These are phyloP conservation scores for Hyles vespertilio DNA, from an alignment of 1,140 invertebrate species.

Conservation along the genomic window DNA sequence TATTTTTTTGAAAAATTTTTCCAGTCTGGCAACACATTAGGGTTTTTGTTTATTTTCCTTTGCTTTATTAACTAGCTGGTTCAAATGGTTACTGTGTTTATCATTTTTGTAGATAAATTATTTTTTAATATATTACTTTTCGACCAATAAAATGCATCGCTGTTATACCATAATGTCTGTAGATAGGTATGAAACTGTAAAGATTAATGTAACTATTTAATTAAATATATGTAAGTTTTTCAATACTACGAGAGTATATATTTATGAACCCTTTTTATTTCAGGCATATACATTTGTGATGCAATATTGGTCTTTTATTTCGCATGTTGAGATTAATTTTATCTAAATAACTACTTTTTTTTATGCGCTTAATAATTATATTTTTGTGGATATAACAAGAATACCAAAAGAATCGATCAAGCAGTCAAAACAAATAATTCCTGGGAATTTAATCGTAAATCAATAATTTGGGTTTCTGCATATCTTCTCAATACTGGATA, in stretches of 20 bases:
- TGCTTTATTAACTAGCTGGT: constrained; percentile 44
- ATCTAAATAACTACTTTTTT: no score
- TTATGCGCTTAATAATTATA: no score
- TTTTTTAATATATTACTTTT: constrained; percentile 69
- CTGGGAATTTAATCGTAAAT: no score
- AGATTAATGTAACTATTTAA: constrained; percentile 75
- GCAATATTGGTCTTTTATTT: no score
- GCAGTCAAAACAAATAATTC: no score
- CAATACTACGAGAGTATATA: constrained; percentile 22
- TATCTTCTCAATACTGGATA: no score
- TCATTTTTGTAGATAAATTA: constrained; percentile 70
- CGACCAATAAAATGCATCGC: constrained; percentile 71
- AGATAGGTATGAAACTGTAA: constrained; percentile 70
- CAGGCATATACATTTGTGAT: no score
- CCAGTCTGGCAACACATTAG: constrained; percentile 33
- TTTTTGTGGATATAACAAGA: no score
- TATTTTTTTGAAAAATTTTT: constrained; percentile 2
- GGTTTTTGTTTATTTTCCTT: constrained; percentile 24
- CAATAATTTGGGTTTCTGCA: no score
- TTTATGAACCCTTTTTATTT: no score
- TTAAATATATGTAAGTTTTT: constrained; percentile 74
- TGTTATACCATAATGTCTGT: constrained; percentile 59
- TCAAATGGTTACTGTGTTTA: constrained; percentile 58
- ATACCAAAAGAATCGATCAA: no score
- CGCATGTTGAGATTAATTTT: no score